Evolutionary conservation across 2,113 vertebrate genomes (phyloP), one percentile per base, ranked within the genome.

Genomic region (Oncorhynchus tshawytscha): DNA sequence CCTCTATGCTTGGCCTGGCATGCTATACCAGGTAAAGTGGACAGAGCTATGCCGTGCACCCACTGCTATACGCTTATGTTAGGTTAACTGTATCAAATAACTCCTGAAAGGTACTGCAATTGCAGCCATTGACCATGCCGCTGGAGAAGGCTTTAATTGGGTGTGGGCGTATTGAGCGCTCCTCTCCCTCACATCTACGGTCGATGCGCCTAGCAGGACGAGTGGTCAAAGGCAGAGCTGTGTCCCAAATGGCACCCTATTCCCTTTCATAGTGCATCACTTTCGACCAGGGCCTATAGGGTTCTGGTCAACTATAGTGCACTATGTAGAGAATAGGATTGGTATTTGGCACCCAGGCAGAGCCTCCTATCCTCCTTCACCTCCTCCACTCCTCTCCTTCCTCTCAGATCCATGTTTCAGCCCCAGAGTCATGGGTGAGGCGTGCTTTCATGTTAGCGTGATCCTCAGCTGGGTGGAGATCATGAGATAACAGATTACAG

Each of bases 151-250:
- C 78, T 68, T 80, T 92, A 92, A 91, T 91, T 88, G 81, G 89
- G 69, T 88, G 81, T 88, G 85, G 85, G 77, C 39, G 72, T 90
- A 92, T 89, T 88, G 91, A 91, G 78, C 62, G 67, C 72, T 72
- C 72, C 66, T 15, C 66, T 64, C 75, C 74, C 77, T 4, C 73
- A 82, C 73, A 72, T 25, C 34, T 29, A 13, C 18, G 80, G 81
- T 91, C 87, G 76, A 93, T 88, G 70, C 65, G 34, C 20, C 70
- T 20, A 60, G 22, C 65, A 70, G 48, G 1, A 45, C 39, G 39
- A 67, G 70, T 12, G 13, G 84, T 86, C 85, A 86, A 80, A 89
- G 76, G 9, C 39, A 82, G 49, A 51, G 72, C 67, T 75, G 20
- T 1, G 9, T 72, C 71, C 72, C 51, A 18, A 54, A 54, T 54